phyloP scores from a whole-genome alignment of 2,113 vertebrate genomes.

The Hippocampus abdominalis region DNA sequence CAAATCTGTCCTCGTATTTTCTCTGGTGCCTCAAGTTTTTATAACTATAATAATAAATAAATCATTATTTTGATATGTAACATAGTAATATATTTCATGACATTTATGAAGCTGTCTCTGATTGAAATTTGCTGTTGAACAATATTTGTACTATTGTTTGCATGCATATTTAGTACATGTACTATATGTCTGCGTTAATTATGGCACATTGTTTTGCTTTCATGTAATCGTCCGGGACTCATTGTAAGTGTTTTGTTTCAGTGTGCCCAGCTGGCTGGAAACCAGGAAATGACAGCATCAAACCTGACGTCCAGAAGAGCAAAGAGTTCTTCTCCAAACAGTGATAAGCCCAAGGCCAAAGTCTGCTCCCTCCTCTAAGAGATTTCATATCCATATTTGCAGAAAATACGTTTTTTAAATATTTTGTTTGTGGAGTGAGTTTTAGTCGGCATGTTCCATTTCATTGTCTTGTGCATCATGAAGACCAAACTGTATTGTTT shows the following conservation, averaged over 20 bases:
- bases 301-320: slow-evolving; percentile 90
- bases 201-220: too few relatives aligned
- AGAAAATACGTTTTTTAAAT: slow-evolving; percentile 42
- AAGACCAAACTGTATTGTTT: slow-evolving; percentile 19
- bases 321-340: slow-evolving; percentile 97
- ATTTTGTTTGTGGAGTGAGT: slow-evolving; percentile 30
- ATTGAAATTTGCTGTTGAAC: too few relatives aligned
- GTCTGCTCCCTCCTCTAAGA: slow-evolving; percentile 55
- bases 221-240: slow-evolving; percentile 22
- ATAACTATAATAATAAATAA: too few relatives aligned
- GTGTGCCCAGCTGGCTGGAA: slow-evolving; percentile 99
- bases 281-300: slow-evolving; percentile 97
- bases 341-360: slow-evolving; percentile 57
- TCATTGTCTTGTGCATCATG: slow-evolving; percentile 18
- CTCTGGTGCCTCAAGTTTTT: too few relatives aligned
- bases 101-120: too few relatives aligned
- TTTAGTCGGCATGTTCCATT: slow-evolving; percentile 13
- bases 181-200: too few relatives aligned
- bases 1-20: too few relatives aligned
- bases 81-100: too few relatives aligned
- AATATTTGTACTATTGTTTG: too few relatives aligned
- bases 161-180: too few relatives aligned
- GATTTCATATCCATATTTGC: slow-evolving; percentile 41
- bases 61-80: too few relatives aligned
- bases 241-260: slow-evolving; percentile 69